A percentile compares a stretch with the other conserved stretches of the same genome.
Conservation (phyloP, 2,797 vertebrate species). For the Sebastes iracundus region DNA sequence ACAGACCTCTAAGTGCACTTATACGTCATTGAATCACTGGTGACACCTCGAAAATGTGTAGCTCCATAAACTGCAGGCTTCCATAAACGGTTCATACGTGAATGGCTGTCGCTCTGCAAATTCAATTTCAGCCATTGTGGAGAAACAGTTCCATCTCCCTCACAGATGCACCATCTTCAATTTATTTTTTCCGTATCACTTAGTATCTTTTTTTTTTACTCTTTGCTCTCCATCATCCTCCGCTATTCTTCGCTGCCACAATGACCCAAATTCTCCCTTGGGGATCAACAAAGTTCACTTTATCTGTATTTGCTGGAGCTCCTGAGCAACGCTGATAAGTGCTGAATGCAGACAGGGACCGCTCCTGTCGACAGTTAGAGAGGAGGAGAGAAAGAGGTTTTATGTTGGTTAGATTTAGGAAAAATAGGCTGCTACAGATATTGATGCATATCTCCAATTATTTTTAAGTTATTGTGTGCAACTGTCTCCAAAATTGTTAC, state of each 20-base stretch:
- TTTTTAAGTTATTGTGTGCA: neutral
- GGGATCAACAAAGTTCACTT: slow-evolving; percentile 47
- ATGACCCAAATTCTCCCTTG: slow-evolving; percentile 30
- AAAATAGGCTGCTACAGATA: neutral
- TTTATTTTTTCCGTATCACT: slow-evolving; percentile 20
- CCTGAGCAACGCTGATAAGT: slow-evolving; percentile 32
- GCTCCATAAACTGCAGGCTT: slow-evolving; percentile 12
- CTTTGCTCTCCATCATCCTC: slow-evolving; percentile 22
- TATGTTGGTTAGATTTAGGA: neutral
- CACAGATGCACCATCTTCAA: slow-evolving; percentile 6
- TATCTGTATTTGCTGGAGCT: slow-evolving; percentile 30
- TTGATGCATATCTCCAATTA: slow-evolving; percentile 23
- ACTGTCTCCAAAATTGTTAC: neutral
- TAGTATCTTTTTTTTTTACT: slow-evolving; percentile 9
- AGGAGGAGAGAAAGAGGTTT: neutral
- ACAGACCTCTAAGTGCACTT: slow-evolving; percentile 28
- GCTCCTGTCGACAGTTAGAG: neutral
- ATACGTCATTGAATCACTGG: slow-evolving; percentile 19
- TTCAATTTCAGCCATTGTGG: neutral
- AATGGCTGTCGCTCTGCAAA: neutral
- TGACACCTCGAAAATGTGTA: slow-evolving; percentile 21
- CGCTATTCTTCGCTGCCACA: slow-evolving; percentile 4
- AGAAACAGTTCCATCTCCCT: neutral
- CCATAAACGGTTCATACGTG: neutral
- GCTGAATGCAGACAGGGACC: slow-evolving; percentile 8